phyloP scores from a whole-genome alignment of 2,888 invertebrate genomes.

The Elgonia sp. region DNA sequence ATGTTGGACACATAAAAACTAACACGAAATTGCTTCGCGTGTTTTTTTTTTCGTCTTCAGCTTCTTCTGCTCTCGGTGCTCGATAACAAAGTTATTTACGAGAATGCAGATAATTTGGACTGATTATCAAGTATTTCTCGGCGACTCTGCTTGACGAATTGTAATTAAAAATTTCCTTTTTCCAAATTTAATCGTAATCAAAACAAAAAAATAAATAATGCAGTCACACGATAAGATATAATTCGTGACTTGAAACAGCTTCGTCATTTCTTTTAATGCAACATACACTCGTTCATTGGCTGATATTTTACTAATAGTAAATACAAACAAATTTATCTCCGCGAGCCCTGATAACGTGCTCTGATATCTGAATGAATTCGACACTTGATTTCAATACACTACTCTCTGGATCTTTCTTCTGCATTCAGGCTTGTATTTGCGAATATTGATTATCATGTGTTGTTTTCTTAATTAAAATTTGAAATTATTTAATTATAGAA shows the following conservation, averaged over 20 bases:
- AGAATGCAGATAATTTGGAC: conserved; percentile 44
- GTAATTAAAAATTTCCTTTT: conserved; percentile 54
- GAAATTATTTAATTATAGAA: no score
- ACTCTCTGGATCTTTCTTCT: no score
- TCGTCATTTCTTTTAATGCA: conserved; percentile 64
- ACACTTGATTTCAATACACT: not conserved
- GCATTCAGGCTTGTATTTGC: no score
- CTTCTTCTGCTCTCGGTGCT: no score
- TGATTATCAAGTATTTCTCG: conserved; percentile 25
- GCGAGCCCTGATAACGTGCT: conserved; percentile 36
- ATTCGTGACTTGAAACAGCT: conserved; percentile 39
- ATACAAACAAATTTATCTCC: conserved; percentile 51
- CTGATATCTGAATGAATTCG: conserved; percentile 21
- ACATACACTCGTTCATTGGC: not conserved
- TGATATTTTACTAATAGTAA: conserved; percentile 61
- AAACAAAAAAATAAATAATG: conserved; percentile 54
- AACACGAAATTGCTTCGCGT: no score
- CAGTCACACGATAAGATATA: conserved; percentile 47
- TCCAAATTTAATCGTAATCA: conserved; percentile 57
- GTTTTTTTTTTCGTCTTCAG: not conserved
- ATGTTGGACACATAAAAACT: no score
- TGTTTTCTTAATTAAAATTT: no score
- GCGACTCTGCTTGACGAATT: conserved; percentile 3
- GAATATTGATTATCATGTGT: no score
- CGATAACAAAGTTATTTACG: no score